These are phyloP conservation scores for Sacculina carcini DNA, from an alignment of 2,888 invertebrate genomes.

Conservation along the genomic window DNA sequence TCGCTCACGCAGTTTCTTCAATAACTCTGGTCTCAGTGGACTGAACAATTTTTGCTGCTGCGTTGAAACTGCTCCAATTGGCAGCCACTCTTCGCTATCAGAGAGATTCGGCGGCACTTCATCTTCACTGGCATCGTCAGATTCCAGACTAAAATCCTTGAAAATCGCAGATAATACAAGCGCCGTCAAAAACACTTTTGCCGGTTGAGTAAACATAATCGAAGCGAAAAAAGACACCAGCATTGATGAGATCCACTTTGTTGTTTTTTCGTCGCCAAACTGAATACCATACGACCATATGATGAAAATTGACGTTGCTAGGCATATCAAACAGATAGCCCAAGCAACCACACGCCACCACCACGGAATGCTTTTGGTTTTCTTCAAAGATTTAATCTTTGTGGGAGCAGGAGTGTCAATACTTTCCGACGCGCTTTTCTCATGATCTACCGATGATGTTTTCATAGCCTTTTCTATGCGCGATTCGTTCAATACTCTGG, in stretches of 20 bases:
- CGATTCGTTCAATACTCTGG: conserved; percentile 7
- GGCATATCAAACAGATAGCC: conserved; percentile 19
- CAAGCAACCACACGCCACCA: conserved; percentile 20
- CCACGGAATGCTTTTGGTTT: conserved; percentile 14
- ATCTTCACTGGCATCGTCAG: conserved; percentile 18
- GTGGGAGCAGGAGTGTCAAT: not conserved
- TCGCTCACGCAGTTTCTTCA: conserved; percentile 17
- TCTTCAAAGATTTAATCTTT: conserved; percentile 5
- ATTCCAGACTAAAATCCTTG: conserved; percentile 17
- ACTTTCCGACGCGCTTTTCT: not conserved
- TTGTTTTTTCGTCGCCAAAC: conserved; percentile 23
- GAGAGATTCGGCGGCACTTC: conserved; percentile 18
- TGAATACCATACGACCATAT: conserved; percentile 23
- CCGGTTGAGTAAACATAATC: conserved; percentile 24
- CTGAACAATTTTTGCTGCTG: too few relatives aligned
- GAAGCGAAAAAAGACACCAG: conserved; percentile 23
- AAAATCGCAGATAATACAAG: conserved; percentile 15
- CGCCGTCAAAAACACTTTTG: conserved; percentile 20
- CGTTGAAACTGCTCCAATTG: too few relatives aligned
- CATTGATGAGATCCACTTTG: conserved; percentile 25
- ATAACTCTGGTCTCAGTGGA: too few relatives aligned
- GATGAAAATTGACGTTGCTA: conserved; percentile 20
- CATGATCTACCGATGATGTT: conserved; percentile 6
- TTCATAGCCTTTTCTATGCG: conserved; percentile 9
- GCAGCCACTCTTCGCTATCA: conserved; percentile 20